Evolutionary conservation across 2,888 invertebrate species (phyloP).

Genomic region (Ophioninae sp.): DNA sequence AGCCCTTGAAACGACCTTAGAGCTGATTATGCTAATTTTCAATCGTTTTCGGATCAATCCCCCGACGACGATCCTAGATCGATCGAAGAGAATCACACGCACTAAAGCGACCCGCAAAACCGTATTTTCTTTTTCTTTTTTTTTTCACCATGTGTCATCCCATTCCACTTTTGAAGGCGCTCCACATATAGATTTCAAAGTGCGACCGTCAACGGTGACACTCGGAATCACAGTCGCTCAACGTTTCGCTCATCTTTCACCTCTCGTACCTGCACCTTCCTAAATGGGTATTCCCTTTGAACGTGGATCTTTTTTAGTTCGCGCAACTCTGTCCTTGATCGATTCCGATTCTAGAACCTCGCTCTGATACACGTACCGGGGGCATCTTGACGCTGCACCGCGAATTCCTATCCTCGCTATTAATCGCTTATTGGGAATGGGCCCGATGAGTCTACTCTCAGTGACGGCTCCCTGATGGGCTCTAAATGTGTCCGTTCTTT

Average conservation of each 20-base stretch:
- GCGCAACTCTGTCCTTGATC: background rate
- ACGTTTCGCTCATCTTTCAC: background rate
- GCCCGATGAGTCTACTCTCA: background rate
- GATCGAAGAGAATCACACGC: too few species aligned
- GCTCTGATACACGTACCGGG: background rate
- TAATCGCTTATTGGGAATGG: background rate
- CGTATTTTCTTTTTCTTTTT: too few species aligned
- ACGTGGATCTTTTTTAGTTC: background rate
- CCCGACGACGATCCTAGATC: too few species aligned
- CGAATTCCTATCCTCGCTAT: background rate
- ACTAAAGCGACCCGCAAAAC: too few species aligned
- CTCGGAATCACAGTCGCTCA: background rate
- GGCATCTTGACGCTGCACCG: background rate
- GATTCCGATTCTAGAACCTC: background rate
- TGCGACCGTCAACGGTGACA: background rate
- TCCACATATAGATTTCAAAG: conserved; percentile 11
- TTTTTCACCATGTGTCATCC: conserved; percentile 17
- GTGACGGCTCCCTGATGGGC: too few species aligned
- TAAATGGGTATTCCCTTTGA: background rate
- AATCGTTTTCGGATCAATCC: too few species aligned
- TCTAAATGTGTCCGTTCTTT: too few species aligned
- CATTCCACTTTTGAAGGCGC: conserved; percentile 25
- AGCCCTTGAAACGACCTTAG: background rate
- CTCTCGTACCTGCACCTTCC: background rate
- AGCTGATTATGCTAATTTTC: too few species aligned